phyloP scores from a whole-genome alignment of 1,140 invertebrate genomes.

The Coptotermes formosanus region DNA sequence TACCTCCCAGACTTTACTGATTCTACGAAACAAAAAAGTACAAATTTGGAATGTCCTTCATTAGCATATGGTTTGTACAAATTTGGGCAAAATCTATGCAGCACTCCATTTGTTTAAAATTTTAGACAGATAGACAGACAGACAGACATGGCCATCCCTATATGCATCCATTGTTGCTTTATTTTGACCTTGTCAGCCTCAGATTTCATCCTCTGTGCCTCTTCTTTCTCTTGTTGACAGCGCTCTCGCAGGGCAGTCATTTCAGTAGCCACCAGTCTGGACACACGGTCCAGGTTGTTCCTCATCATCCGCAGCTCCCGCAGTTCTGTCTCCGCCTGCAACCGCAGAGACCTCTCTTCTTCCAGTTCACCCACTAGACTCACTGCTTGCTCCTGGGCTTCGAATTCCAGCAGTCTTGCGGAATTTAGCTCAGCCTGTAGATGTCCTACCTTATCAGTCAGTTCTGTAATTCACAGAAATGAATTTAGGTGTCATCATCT shows the following conservation, averaged over 20 bases:
- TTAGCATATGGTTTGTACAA: background rate
- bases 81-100: background rate
- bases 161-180: too few species aligned
- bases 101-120: background rate
- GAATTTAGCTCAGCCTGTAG: slow-evolving; percentile 66
- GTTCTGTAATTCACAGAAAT: slow-evolving; percentile 44
- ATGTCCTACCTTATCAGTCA: slow-evolving; percentile 61
- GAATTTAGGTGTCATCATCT: too few species aligned
- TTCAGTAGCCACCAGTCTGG: slow-evolving; percentile 63
- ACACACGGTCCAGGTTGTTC: slow-evolving; percentile 61
- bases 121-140: background rate
- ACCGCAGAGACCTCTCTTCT: slow-evolving; percentile 51
- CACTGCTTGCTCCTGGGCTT: slow-evolving; percentile 61
- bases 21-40: too few species aligned
- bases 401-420: slow-evolving; percentile 65
- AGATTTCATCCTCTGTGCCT: slow-evolving; percentile 52
- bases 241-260: slow-evolving; percentile 58
- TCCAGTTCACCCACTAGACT: slow-evolving; percentile 56
- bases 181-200: slow-evolving; percentile 48
- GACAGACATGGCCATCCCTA: slow-evolving; percentile 19
- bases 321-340: slow-evolving; percentile 50
- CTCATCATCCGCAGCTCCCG: slow-evolving; percentile 55
- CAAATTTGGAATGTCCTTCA: background rate
- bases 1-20: too few species aligned
- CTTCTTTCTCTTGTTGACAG: slow-evolving; percentile 59